These are phyloP conservation scores for Podarcis raffonei DNA, from an alignment of 2,113 vertebrate species.

Conservation along the genomic window DNA sequence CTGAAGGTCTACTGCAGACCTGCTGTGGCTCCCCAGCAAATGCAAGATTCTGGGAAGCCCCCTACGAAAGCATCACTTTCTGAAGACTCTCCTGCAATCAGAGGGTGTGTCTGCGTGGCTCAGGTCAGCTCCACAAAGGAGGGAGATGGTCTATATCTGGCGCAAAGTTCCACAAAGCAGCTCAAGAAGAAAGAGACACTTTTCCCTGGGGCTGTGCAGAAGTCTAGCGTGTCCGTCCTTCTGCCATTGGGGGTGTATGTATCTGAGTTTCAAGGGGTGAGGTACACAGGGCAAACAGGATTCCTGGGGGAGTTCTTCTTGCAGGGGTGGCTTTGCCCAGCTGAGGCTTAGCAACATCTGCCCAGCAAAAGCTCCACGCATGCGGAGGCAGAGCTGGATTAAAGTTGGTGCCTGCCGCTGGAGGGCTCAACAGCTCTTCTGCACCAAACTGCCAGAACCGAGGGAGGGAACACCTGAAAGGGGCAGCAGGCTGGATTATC, in stretches of 20 bases:
- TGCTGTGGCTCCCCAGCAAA: neutral
- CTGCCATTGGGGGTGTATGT: neutral
- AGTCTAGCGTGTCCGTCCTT: neutral
- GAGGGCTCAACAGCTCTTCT: neutral
- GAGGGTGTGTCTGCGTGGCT: neutral
- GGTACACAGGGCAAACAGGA: neutral
- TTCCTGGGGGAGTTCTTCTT: neutral
- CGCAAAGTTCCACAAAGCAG: neutral
- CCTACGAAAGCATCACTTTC: neutral
- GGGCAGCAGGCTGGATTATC: neutral
- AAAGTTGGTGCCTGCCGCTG: neutral
- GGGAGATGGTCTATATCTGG: neutral
- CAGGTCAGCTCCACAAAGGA: neutral
- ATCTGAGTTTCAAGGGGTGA: neutral
- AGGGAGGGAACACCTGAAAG: neutral
- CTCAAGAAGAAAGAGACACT: neutral
- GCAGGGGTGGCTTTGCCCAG: too few species aligned
- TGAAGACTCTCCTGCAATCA: neutral
- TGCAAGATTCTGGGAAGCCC: neutral
- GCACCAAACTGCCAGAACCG: neutral
- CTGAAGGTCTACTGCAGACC: too few species aligned
- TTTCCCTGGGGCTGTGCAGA: neutral
- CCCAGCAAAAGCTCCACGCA: too few species aligned
- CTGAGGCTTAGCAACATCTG: neutral
- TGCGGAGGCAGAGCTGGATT: neutral